Base-by-base conservation (phyloP, 2,113 vertebrate genomes). In the Psephotus haematonotus region DNA sequence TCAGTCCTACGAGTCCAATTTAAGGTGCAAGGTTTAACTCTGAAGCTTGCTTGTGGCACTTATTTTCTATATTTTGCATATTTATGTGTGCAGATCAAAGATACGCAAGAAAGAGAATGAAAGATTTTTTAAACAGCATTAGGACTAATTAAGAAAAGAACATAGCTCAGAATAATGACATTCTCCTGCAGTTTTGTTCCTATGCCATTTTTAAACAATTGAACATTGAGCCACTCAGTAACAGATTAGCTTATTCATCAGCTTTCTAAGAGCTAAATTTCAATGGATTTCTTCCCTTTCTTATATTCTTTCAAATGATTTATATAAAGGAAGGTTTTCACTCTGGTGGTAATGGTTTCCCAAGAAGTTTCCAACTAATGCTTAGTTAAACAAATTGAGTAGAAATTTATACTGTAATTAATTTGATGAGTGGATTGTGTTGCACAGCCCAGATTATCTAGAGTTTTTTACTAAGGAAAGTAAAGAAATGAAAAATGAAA, bases 401-500 rank as follows among this genome's bases (percentile, higher is more conserved):
- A 63, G 92, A 94, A 97, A 95, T 89, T 79, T 96, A 93, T 95
- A 93, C 82, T 91, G 83, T 93, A 91, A 95, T 96, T 96, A 96
- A 89, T 92, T 92, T 84, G 83, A 94, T 86, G 64, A 78, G 60
- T 43, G 28, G 57, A 57, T 94, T 96, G 72, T 86, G 62, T 88
- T 84, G 55, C 39, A n/a, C 29, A 86, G 43, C 75, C 64, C 29
- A 22, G 44, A 82, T 75, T 75, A 92, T 64, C 50, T 72, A 25
- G 50, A 33, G 18, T 64, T 90, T 94, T 88, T 28, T 88, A 27
- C 43, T 41, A 57, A 65, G 20, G 46, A 74, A 82, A 81, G 35
- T 65, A 78, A 91, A 53, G 18, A 94, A 83, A 90, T 52, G 4
- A 82, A 83, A 89, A 90, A 46, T 35, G 3, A 65, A 94, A 57